Evolutionary conservation across 1,140 invertebrate genomes (phyloP).

Genomic region (Chironomus tepperi): DNA sequence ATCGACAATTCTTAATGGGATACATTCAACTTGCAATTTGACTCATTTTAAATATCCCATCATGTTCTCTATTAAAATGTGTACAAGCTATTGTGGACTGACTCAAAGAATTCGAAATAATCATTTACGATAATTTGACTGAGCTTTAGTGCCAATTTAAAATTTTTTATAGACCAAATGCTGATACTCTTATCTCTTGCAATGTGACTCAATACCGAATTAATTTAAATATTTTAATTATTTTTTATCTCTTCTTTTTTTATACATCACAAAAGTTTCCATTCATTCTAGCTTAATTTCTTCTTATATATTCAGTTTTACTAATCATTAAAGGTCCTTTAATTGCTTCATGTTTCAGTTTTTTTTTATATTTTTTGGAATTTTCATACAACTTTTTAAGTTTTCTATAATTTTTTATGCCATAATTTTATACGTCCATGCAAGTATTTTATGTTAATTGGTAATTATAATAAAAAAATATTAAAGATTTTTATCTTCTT

Average conservation of each 20-base stretch:
- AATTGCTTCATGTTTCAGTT: constrained; percentile 8
- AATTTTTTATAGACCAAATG: too few species aligned
- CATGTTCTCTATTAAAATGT: background rate
- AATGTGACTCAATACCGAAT: too few species aligned
- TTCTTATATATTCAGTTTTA: background rate
- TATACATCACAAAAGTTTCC: background rate
- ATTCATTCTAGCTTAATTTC: background rate
- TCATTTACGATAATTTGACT: background rate
- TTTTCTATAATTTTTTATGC: too few species aligned
- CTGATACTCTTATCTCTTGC: too few species aligned
- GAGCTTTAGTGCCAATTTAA: too few species aligned
- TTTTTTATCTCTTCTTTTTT: background rate
- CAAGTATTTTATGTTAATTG: too few species aligned
- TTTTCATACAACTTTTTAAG: too few species aligned
- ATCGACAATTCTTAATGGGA: background rate
- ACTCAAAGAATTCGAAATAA: background rate
- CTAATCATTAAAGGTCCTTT: background rate
- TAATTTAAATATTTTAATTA: too few species aligned
- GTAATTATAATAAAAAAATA: too few species aligned
- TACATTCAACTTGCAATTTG: background rate
- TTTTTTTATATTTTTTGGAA: background rate
- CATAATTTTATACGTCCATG: too few species aligned
- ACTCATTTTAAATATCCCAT: background rate
- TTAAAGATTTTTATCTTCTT: too few species aligned
- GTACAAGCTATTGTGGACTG: background rate